Base-by-base conservation (phyloP, 2,888 invertebrate genomes). In the Polyploca ridens region DNA sequence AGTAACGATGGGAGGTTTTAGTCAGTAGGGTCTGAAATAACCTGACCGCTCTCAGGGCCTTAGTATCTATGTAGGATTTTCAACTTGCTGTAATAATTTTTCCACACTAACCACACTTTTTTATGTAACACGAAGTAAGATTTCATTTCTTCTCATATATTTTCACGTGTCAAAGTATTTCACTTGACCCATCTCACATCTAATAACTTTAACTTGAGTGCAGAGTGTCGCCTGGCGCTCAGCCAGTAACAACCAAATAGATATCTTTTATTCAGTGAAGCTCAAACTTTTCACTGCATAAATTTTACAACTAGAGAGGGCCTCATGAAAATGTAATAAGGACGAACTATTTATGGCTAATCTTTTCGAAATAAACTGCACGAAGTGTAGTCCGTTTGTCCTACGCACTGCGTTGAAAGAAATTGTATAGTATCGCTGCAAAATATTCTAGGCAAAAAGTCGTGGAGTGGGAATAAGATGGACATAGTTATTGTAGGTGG, bases 271-370 rank as follows among this genome's bases (percentile, higher is more conserved):
- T 93, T 93, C 93, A 91, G 89, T 86, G 86, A 91, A 87, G 85
- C 87, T 91, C 90, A 91, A 93, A 93, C 88, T 93, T 93, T 92
- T 91, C 90, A 81, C 85, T 75, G 84, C 85, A 93, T 93, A 93
- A 93, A 92, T 91, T 90, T 74, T 86, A 86, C 87, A 85, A 88
- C 84, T 86, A 85, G 82, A 88, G 81, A 84, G 86, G 82, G 81
- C 86, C 90, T 91, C 92, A 93, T 94, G 93, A 93, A 93, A 93
- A 88, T 92, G 89, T 93, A 93, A 93, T 90, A 89, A 90, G 88
- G 76, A 82, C 88, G 87, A 90, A 92, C 90, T 93, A 92, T 93
- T 94, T 93, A 93, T 91, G 86, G 91, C 89, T 93, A 93, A 93
- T 93, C 92, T 93, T 90, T 91, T 90, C 79, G 85, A 85, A 91